Conservation (phyloP, 1,140 invertebrate genomes). For the Prorops nasuta region DNA sequence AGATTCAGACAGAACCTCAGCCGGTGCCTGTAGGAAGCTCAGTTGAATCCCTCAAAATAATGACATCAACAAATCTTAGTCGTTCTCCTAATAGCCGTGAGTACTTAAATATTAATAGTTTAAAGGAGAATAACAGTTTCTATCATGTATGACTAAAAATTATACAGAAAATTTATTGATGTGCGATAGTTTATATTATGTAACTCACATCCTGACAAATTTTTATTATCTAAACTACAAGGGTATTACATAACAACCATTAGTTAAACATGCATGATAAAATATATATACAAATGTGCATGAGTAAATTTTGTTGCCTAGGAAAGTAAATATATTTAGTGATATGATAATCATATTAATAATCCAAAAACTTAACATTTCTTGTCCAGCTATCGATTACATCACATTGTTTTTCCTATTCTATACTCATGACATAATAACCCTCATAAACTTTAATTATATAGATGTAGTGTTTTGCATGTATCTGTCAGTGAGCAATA, state of each 20-base stretch:
- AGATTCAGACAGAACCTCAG: slow-evolving; percentile 39
- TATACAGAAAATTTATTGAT: neutral
- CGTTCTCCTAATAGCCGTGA: slow-evolving; percentile 43
- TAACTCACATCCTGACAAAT: slow-evolving; percentile 1
- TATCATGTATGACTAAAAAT: too few relatives aligned
- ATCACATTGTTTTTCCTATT: neutral
- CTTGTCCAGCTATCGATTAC: too few relatives aligned
- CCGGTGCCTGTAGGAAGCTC: slow-evolving; percentile 38
- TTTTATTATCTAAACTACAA: neutral
- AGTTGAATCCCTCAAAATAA: slow-evolving; percentile 39
- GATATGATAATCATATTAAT: neutral
- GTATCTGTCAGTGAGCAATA: slow-evolving; percentile 4
- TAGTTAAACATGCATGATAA: neutral
- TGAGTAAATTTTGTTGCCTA: neutral
- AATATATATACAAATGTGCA: neutral
- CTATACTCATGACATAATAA: slow-evolving; percentile 21
- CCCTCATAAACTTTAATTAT: slow-evolving; percentile 7
- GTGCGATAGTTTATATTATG: neutral
- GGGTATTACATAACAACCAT: neutral
- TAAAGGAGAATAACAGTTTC: too few relatives aligned
- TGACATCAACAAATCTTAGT: slow-evolving; percentile 49
- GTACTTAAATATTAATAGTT: slow-evolving; percentile 25
- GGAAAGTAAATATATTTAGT: too few relatives aligned
- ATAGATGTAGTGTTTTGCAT: slow-evolving; percentile 8
- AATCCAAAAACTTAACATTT: neutral